Base-by-base conservation (phyloP, 2,797 vertebrate species). In the Lacerta viridis region DNA sequence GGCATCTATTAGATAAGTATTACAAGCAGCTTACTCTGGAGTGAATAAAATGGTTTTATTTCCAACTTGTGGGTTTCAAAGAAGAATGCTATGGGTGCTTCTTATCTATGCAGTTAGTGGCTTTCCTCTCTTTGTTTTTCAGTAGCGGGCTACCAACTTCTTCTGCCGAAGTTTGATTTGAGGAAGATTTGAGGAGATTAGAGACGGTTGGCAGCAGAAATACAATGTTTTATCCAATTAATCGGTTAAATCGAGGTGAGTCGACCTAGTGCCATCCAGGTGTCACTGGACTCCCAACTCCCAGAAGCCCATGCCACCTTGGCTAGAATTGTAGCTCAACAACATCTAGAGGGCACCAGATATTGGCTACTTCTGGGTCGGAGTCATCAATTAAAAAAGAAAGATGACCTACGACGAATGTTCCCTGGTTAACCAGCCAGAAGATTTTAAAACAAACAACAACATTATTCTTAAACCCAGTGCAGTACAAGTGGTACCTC, bases 1-100 rank as follows among this genome's bases (percentile, higher is more conserved):
- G 13, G 82, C 90, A 89, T 64, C 90, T 90, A 87, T 96, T 95
- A 95, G 95, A 94, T 96, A 96, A 96, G 95, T 96, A 95, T 94
- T 94, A 89, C 17, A 17, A 86, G 86, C 93, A 86, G 90, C 90
- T 95, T 90, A 91, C 41, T 18, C 15, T 83, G 55, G 85, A 83
- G 33, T 46, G 20, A 1, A 39, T 11, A 69, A 69, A 25, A 69
- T 69, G 3, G 50, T 15, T 55, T 55, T 55, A 55, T 55, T 55
- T 55, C 13, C 50, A 55, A 71, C 27, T 18, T 27, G 18, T 64
- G 13, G 17, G 88, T 85, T 55, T 23, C 79, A 85, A 8, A 11
- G 64, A 71, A 6, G 15, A 23, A 43, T 41, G 25, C 13, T 27
- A 5, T 66, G 61, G 50, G 84, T 74, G 4, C 5, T 87, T 87